phyloP scores from a whole-genome alignment of 2,113 vertebrate genomes.

The Fulmarus glacialis region DNA sequence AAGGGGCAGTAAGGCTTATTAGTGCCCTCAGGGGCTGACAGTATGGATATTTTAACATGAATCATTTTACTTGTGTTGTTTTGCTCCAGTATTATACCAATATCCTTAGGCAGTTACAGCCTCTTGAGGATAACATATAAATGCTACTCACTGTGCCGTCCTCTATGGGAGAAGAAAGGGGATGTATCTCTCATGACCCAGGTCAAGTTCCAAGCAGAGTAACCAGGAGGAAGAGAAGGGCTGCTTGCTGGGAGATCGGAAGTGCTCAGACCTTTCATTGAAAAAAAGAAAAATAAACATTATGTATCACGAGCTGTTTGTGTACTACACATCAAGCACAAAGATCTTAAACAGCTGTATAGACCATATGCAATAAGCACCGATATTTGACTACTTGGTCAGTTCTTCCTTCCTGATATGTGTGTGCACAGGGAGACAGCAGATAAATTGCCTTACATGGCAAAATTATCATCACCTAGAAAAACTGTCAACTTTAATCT shows the following conservation, averaged over 20 bases:
- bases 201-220: constrained; percentile 77
- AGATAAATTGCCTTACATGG: neutral
- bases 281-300: neutral
- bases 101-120: neutral
- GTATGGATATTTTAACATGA: neutral
- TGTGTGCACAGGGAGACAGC: neutral
- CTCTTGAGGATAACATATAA: neutral
- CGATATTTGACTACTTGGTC: neutral
- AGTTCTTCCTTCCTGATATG: neutral
- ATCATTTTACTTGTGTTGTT: neutral
- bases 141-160: constrained; percentile 74
- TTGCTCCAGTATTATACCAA: neutral
- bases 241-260: constrained; percentile 29
- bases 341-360: neutral
- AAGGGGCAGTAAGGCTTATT: neutral
- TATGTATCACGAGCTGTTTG: neutral
- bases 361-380: neutral
- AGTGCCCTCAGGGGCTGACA: neutral
- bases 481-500: neutral
- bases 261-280: constrained; percentile 56
- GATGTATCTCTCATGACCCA: constrained; percentile 83
- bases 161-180: constrained; percentile 75
- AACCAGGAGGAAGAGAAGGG: constrained; percentile 17
- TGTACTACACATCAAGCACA: neutral
- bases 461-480: neutral